A percentile compares a stretch with the other conserved stretches of the same genome.
These are phyloP conservation scores for Pagrus major DNA, from an alignment of 2,113 vertebrate species.

Conservation along the genomic window DNA sequence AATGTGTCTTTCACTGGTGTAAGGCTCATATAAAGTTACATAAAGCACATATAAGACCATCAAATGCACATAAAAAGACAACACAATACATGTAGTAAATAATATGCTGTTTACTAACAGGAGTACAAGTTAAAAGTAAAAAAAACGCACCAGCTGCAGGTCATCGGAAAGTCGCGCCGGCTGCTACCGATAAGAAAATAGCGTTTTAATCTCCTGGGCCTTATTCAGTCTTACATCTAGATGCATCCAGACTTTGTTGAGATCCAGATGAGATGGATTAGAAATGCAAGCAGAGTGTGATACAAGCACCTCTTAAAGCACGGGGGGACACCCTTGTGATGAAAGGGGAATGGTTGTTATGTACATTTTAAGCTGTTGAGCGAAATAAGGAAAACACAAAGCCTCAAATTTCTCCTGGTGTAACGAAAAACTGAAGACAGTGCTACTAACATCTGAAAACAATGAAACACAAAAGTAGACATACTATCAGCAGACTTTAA, in stretches of 20 bases:
- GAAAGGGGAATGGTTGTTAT: background rate
- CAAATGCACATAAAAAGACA: no score
- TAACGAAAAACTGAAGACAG: conserved; percentile 8
- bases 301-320: background rate
- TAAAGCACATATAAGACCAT: no score
- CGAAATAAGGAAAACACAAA: background rate
- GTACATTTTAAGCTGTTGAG: no score
- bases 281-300: background rate
- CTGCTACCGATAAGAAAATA: no score
- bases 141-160: no score
- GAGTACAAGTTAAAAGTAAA: no score
- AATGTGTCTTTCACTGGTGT: no score
- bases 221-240: background rate
- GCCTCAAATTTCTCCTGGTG: background rate
- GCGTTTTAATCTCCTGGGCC: background rate
- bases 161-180: no score
- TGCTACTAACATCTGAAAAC: background rate
- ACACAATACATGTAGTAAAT: no score
- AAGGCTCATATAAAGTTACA: no score
- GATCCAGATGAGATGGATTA: background rate
- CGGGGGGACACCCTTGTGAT: background rate
- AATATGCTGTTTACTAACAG: no score
- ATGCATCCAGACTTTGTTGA: background rate
- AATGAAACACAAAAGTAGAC: conserved; percentile 5
- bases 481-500: background rate